Base-by-base conservation (phyloP, 2,797 vertebrate genomes). In the Molossus alvarezi region DNA sequence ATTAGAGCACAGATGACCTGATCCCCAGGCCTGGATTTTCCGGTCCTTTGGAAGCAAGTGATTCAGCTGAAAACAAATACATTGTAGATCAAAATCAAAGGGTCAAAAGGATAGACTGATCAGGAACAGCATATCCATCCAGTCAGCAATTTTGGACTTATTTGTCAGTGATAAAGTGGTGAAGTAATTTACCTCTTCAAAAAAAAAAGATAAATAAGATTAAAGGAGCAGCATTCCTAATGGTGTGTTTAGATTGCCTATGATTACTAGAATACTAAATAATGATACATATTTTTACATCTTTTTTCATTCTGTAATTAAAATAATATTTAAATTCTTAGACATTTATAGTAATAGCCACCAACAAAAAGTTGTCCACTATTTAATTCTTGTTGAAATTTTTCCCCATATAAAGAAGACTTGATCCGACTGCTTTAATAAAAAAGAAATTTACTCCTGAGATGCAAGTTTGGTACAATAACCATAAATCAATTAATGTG, bases 31-130 rank as follows among this genome's bases (percentile, higher is more conserved):
- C 37, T 33, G 4, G 27, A n/a, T 45, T 90, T 77, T 67, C 48
- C 45, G 1, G 18, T 69, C 60, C 67, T 90, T 95, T 81, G 27
- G 77, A 93, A 96, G 65, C 60, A 80, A 29, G 15, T 58, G 83
- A 94, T 85, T 87, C 76, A 58, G 13, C 13, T 86, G 57, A 85
- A 95, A 95, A 92, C 14, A 95, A 95, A 72, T 51, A 79, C 45
- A 45, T 53, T 86, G n/a, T 51, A 77, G 85, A 81, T 90, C 51
- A 87, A 96, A 95, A 93, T 90, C n/a, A n/a, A 89, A 76, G 11
- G 2, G 7, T 45, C 72, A n/a, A 72, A 95, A 96, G 33, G 20
- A 81, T 76, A 93, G 69, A 88, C 3, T 45, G 62, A 81, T 90
- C 81, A 67, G 51, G 91, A 84, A 77, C 21, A 86, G 21, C 53